Percentiles rank a stretch among this genome's conserved stretches.
Evolutionary conservation across 1,140 invertebrate species (phyloP).

Genomic region (Drosophila mauritiana): DNA sequence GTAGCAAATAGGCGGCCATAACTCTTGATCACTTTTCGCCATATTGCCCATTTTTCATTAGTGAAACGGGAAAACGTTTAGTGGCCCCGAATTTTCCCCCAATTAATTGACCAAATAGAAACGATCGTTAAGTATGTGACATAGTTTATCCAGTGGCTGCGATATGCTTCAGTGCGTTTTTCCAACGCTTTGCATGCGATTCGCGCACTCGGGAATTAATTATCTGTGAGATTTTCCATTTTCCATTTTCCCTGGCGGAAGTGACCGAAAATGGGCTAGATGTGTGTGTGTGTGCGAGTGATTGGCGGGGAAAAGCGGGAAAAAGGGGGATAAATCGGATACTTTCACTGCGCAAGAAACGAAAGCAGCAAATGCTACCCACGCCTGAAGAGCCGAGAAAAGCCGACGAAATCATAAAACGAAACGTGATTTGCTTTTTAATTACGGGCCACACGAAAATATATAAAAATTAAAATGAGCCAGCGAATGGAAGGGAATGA

Average conservation of each 20-base stretch:
- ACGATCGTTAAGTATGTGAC: conserved; percentile 44
- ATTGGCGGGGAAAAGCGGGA: conserved; percentile 3
- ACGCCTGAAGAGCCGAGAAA: conserved; percentile 40
- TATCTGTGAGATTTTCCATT: conserved; percentile 69
- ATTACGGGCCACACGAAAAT: conserved; percentile 51
- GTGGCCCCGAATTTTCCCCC: conserved; percentile 43
- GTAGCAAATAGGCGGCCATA: conserved; percentile 40
- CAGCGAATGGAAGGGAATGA: conserved; percentile 4
- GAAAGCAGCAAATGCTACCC: conserved; percentile 59
- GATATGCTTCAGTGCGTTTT: conserved; percentile 42
- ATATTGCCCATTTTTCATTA: conserved; percentile 23
- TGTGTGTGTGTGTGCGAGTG: conserved; percentile 47
- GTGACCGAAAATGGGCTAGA: conserved; percentile 23
- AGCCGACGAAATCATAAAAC: conserved; percentile 61
- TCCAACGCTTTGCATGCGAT: conserved; percentile 29
- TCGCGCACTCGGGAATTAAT: conserved; percentile 60
- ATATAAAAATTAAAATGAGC: conserved; percentile 6
- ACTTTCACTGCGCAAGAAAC: conserved; percentile 68
- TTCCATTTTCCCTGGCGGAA: conserved; percentile 52
- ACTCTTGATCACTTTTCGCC: conserved; percentile 61
- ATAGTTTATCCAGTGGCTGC: conserved; percentile 52
- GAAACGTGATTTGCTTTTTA: conserved; percentile 79
- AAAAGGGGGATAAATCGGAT: conserved; percentile 14
- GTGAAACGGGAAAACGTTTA: conserved; percentile 1
- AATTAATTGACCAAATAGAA: conserved; percentile 59